Conservation (phyloP, 1,140 invertebrate genomes). For the Aricia agestis region DNA sequence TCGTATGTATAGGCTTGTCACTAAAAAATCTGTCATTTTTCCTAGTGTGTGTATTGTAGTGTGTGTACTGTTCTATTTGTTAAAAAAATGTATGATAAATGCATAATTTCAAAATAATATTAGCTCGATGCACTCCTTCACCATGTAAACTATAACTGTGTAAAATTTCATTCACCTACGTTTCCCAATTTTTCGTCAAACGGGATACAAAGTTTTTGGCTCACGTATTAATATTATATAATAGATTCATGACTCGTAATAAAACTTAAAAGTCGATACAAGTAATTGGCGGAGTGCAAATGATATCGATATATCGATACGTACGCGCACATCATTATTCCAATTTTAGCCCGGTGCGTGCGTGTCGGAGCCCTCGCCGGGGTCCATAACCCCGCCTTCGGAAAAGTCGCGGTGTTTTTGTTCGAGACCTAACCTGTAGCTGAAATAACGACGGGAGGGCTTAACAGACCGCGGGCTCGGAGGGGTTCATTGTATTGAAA, state of each 20-base stretch:
- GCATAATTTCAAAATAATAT: too few species aligned
- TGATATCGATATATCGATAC: neutral
- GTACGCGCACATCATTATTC: neutral
- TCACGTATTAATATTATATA: too few species aligned
- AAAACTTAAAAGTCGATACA: neutral
- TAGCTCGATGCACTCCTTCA: too few species aligned
- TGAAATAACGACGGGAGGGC: conserved; percentile 6
- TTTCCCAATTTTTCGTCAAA: too few species aligned
- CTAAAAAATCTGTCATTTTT: too few species aligned
- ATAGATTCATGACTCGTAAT: neutral
- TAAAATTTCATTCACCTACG: too few species aligned
- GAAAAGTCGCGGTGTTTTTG: conserved; percentile 15
- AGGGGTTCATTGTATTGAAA: neutral
- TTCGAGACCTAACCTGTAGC: neutral
- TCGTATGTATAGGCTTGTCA: too few species aligned
- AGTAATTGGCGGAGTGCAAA: neutral
- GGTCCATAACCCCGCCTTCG: conserved; percentile 25
- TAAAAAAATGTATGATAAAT: too few species aligned
- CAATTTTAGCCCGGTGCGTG: conserved; percentile 20
- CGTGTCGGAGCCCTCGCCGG: conserved; percentile 22
- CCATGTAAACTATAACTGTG: too few species aligned
- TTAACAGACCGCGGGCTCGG: neutral
- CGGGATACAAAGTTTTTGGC: too few species aligned
- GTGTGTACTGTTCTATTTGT: too few species aligned
- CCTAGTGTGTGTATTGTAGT: too few species aligned